phyloP scores from a whole-genome alignment of 2,113 vertebrate genomes.

The Neolamprologus kungweensis region DNA sequence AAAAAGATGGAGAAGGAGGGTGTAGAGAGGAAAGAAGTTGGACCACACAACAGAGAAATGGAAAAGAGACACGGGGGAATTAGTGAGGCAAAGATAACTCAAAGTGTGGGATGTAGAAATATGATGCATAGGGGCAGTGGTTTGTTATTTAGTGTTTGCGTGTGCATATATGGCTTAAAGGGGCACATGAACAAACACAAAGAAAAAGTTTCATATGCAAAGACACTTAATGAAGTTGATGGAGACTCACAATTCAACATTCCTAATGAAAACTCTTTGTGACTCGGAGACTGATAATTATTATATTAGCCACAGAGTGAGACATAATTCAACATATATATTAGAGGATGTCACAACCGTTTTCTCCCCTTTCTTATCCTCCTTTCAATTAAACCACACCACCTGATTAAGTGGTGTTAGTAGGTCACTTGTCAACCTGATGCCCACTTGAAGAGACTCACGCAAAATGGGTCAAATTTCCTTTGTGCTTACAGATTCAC shows the following conservation, averaged over 20 bases:
- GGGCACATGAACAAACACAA: neutral
- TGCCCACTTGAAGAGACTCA: neutral
- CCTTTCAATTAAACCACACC: neutral
- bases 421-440: neutral
- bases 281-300: neutral
- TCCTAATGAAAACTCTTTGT: constrained; percentile 18
- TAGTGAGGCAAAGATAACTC: neutral
- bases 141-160: neutral
- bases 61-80: neutral
- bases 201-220: neutral
- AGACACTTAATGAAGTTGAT: neutral
- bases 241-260: neutral
- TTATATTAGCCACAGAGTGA: neutral
- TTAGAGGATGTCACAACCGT: neutral
- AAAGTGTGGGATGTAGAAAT: neutral
- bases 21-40: neutral
- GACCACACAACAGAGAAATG: neutral
- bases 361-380: neutral
- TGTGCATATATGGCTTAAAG: neutral
- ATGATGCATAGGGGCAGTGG: neutral
- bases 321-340: neutral
- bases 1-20: neutral
- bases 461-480: neutral
- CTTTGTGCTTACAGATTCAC: neutral
- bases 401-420: neutral